These are phyloP conservation scores for Drosophila sucinea DNA, from an alignment of 1,140 invertebrate genomes.

Conservation along the genomic window DNA sequence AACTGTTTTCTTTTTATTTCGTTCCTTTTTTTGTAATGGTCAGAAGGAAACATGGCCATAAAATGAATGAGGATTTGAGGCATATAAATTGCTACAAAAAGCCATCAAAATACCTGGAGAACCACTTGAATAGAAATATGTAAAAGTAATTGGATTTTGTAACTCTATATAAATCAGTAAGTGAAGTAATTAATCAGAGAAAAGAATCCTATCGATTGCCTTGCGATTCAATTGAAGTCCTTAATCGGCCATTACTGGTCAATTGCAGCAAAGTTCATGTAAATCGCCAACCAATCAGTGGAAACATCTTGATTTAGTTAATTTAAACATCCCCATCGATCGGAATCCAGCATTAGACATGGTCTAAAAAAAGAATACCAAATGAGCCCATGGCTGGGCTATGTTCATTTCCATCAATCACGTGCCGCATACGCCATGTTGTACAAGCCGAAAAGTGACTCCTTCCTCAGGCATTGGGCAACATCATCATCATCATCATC, in stretches of 20 bases:
- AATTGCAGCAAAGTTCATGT: too few relatives aligned
- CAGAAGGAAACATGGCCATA: not conserved
- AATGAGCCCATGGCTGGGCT: slow-evolving; percentile 31
- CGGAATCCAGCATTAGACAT: not conserved
- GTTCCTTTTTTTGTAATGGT: slow-evolving; percentile 6
- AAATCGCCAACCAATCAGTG: not conserved
- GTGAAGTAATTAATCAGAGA: too few relatives aligned
- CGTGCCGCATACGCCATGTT: slow-evolving; percentile 45
- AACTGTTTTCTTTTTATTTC: not conserved
- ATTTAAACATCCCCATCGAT: not conserved
- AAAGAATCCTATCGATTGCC: too few relatives aligned
- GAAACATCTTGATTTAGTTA: not conserved
- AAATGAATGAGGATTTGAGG: slow-evolving; percentile 20
- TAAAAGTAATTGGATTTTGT: too few relatives aligned
- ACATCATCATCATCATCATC: not conserved
- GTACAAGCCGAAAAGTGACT: slow-evolving; percentile 6
- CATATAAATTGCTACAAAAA: slow-evolving; percentile 20
- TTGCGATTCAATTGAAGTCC: too few relatives aligned
- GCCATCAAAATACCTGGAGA: not conserved
- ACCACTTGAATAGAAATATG: not conserved
- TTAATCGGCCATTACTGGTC: too few relatives aligned
- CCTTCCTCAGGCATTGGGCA: not conserved
- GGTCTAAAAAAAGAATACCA: not conserved
- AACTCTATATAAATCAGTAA: too few relatives aligned
- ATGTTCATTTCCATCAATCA: slow-evolving; percentile 60